phyloP scores from a whole-genome alignment of 1,140 invertebrate genomes.

The Leptopilina boulardi region DNA sequence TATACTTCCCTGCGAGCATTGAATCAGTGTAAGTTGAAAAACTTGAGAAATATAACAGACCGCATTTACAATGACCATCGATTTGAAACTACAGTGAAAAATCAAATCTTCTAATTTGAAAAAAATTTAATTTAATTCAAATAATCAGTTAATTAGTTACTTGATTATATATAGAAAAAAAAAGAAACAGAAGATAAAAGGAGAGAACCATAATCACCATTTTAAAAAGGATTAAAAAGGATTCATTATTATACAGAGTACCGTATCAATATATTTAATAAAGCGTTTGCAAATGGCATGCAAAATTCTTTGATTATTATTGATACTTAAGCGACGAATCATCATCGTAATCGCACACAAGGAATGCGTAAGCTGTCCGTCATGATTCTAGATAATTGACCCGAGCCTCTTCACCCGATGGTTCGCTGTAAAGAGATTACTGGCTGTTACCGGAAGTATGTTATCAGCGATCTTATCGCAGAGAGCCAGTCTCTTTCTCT shows the following conservation, averaged over 20 bases:
- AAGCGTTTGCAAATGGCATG: not conserved
- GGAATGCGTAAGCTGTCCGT: constrained; percentile 16
- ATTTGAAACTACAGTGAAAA: no score
- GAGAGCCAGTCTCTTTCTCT: not conserved
- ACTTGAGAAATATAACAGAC: not conserved
- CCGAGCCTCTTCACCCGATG: constrained; percentile 20
- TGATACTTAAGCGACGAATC: not conserved
- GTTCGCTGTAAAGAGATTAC: constrained; percentile 4
- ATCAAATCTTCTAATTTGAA: no score
- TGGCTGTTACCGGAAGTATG: constrained; percentile 18
- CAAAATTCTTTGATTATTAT: constrained; percentile 1
- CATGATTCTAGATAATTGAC: constrained; percentile 32
- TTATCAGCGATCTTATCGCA: constrained; percentile 22
- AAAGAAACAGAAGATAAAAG: not conserved
- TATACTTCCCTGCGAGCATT: not conserved
- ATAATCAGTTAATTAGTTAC: no score
- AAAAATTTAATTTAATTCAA: no score
- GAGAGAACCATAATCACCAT: not conserved
- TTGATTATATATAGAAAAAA: no score
- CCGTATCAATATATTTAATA: constrained; percentile 24
- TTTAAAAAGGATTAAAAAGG: not conserved
- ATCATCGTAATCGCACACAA: not conserved
- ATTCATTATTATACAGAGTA: not conserved
- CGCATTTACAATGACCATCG: no score
- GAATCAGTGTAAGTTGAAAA: not conserved